Evolutionary conservation across 2,888 invertebrate species (phyloP), one percentile per base, ranked within the genome.

Genomic region (Aleiodes testaceus): DNA sequence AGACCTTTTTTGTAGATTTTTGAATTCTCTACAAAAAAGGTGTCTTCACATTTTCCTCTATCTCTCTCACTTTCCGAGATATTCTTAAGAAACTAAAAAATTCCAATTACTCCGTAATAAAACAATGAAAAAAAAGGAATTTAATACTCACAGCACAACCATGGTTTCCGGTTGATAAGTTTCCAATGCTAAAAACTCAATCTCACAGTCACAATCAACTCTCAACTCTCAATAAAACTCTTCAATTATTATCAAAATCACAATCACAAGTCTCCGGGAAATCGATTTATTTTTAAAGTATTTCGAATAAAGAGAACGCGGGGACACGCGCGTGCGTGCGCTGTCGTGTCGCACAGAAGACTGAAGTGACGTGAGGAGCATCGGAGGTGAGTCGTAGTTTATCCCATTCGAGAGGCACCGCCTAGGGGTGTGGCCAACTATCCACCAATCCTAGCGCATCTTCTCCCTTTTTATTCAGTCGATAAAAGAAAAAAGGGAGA

Each of bases 61-160:
- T n/a, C n/a, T n/a, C n/a, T n/a, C n/a, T n/a, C n/a, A n/a, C n/a
- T n/a, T n/a, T n/a, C 26, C 26, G 26, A 26, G 26, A 26, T 26
- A 26, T 36, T 9, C 36, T 9, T 9, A 3, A 3, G 9, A 36
- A 11, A 36, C 3, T 9, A 36, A 36, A 36, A 36, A 36, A 36
- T 36, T 9, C 36, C 36, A 0, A 59, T 20, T 66, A n/a, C 14
- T 42, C 6, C 30, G 3, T 42, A 1, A 6, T 4, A 2, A 66
- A 66, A 26, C 6, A 26, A 49, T 18, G 9, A 42, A 16, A 22
- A 14, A 7, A 22, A n/a, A 20, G n/a, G n/a, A n/a, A n/a, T n/a
- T n/a, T 55, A 26, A 71, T 81, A 86, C 87, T 84, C 76, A 87
- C 87, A 87, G 77, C 74, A 87, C 86, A 79, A 87, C 87, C 87